phyloP scores from a whole-genome alignment of 1,140 invertebrate species.

The Bombyx mori region DNA sequence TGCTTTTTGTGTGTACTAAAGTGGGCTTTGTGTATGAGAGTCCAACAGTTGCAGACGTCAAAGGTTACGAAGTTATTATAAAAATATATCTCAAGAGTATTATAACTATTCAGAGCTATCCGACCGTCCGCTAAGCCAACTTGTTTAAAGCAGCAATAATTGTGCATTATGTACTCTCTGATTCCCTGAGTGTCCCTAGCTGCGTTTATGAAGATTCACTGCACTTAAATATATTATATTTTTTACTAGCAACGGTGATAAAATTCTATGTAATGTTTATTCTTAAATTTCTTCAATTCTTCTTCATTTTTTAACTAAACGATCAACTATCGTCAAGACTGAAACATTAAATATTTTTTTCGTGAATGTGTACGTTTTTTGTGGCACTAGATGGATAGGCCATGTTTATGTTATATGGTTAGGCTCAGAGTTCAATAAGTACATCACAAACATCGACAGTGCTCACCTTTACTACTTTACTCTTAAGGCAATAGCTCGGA shows the following conservation, averaged over 20 bases:
- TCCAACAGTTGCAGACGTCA: too few relatives aligned
- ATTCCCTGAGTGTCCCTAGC: conserved; percentile 5
- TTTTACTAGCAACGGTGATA: conserved; percentile 11
- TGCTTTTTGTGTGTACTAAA: conserved; percentile 5
- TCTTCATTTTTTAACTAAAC: too few relatives aligned
- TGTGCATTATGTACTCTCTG: conserved; percentile 12
- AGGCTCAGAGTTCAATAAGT: too few relatives aligned
- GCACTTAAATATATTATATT: conserved; percentile 7
- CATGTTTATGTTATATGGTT: too few relatives aligned
- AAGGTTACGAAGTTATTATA: not conserved
- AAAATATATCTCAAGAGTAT: not conserved
- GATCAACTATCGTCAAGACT: too few relatives aligned
- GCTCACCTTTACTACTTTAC: too few relatives aligned
- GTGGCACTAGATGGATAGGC: too few relatives aligned
- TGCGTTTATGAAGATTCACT: conserved; percentile 17
- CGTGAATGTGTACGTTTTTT: too few relatives aligned
- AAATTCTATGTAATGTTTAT: conserved; percentile 12
- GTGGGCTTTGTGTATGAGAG: not conserved
- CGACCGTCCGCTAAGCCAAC: conserved; percentile 5
- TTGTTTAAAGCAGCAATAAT: conserved; percentile 12
- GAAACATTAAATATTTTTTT: too few relatives aligned
- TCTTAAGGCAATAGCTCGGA: too few relatives aligned
- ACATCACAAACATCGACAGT: too few relatives aligned
- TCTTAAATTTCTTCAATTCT: not conserved
- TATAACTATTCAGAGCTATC: not conserved